Evolutionary conservation across 1,140 invertebrate genomes (phyloP).

Genomic region (Heliconius nattereri): DNA sequence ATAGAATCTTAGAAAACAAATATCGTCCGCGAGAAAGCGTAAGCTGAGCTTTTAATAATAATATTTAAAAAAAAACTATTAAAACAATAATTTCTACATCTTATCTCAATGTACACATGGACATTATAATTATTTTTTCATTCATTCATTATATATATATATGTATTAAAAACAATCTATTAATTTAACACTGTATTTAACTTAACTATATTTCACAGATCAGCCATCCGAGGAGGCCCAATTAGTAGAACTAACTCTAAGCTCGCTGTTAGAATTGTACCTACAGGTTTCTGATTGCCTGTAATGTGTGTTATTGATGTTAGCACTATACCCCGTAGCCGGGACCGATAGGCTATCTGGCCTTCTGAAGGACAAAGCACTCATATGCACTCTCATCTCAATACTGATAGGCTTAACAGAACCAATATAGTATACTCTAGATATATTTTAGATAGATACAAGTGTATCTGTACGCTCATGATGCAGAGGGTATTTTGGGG

Average conservation of each 20-base stretch:
- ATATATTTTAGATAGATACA: no score
- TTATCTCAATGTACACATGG: no score
- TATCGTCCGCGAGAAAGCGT: no score
- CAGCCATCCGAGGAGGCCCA: neutral
- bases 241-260: neutral
- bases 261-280: neutral
- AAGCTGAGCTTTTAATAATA: no score
- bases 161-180: no score
- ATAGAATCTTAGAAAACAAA: no score
- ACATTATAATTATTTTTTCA: no score
- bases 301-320: constrained; percentile 5
- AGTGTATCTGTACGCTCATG: no score
- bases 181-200: neutral
- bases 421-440: neutral
- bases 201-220: neutral
- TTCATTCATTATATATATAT: no score
- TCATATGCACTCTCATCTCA: neutral
- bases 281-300: neutral
- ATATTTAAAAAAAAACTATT: neutral
- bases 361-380: neutral
- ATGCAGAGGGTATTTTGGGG: no score
- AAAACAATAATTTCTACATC: neutral
- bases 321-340: neutral
- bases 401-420: neutral
- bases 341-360: constrained; percentile 2